phyloP scores from a whole-genome alignment of 2,888 invertebrate species.

The Ischnura elegans region DNA sequence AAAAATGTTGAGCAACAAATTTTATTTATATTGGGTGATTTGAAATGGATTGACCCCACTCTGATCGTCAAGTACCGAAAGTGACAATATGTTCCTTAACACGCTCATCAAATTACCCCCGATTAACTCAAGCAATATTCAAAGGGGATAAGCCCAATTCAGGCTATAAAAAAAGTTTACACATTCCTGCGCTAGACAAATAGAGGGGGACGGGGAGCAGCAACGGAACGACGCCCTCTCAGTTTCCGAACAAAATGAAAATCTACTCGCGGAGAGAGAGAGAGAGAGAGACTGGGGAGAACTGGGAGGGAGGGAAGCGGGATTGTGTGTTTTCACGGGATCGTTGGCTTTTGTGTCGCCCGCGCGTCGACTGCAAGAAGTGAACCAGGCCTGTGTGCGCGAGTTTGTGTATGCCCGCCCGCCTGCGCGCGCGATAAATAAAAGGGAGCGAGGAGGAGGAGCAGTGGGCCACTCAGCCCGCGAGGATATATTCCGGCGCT shows the following conservation, averaged over 20 bases:
- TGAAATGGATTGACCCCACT: no score
- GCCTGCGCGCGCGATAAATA: not conserved
- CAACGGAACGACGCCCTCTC: not conserved
- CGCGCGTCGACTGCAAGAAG: constrained; percentile 2
- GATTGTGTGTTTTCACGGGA: not conserved
- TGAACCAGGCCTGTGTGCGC: not conserved
- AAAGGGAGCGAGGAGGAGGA: not conserved
- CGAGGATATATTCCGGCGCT: constrained; percentile 1
- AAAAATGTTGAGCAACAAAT: no score
- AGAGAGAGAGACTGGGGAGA: not conserved
- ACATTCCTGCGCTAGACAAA: not conserved
- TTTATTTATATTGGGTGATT: no score
- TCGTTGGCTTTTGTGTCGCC: constrained; percentile 35
- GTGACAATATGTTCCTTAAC: no score
- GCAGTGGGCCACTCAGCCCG: not conserved
- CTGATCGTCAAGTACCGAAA: no score
- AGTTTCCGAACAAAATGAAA: not conserved
- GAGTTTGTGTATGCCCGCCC: not conserved
- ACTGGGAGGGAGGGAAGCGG: not conserved
- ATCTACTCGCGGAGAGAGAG: not conserved
- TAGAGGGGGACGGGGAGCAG: not conserved
- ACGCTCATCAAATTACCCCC: no score
- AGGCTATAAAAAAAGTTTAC: no score
- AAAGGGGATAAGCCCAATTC: no score
- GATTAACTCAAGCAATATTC: no score